Evolutionary conservation across 2,888 invertebrate genomes (phyloP).

Genomic region (Xanthia icteritia): DNA sequence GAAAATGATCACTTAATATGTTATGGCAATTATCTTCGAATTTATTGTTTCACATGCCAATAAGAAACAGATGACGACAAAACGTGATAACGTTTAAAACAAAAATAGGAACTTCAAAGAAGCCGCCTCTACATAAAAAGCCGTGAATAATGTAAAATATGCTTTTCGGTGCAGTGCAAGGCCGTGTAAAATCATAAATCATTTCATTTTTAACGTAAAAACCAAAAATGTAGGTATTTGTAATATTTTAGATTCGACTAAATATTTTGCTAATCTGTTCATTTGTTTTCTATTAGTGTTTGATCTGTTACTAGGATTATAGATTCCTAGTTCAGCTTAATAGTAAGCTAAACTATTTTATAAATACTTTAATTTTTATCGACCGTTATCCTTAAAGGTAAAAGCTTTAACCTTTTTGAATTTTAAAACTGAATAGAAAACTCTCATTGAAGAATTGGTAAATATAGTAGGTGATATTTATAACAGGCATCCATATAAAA

Average conservation of each 20-base stretch:
- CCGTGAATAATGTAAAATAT: constrained; percentile 43
- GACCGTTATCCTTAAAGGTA: not conserved
- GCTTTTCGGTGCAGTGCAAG: constrained; percentile 44
- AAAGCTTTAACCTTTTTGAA: too few relatives aligned
- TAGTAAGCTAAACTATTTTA: too few relatives aligned
- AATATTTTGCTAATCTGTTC: constrained; percentile 10
- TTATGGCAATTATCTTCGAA: constrained; percentile 24
- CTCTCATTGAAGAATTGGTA: not conserved
- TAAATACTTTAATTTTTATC: not conserved
- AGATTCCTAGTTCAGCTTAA: too few relatives aligned
- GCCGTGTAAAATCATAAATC: constrained; percentile 51
- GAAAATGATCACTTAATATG: constrained; percentile 4
- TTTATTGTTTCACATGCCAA: constrained; percentile 26
- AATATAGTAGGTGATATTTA: not conserved
- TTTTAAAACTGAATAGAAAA: not conserved
- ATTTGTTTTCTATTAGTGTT: not conserved
- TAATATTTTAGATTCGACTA: not conserved
- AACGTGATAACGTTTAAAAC: constrained; percentile 20
- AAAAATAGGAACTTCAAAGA: constrained; percentile 41
- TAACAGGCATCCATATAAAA: not conserved
- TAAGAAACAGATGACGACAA: constrained; percentile 26
- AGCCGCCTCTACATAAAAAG: constrained; percentile 44
- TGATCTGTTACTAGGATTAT: not conserved
- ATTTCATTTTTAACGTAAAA: constrained; percentile 11
- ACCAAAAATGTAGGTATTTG: not conserved